Evolutionary conservation across 2,888 invertebrate genomes (phyloP).

Genomic region (Polymixis flavicincta): DNA sequence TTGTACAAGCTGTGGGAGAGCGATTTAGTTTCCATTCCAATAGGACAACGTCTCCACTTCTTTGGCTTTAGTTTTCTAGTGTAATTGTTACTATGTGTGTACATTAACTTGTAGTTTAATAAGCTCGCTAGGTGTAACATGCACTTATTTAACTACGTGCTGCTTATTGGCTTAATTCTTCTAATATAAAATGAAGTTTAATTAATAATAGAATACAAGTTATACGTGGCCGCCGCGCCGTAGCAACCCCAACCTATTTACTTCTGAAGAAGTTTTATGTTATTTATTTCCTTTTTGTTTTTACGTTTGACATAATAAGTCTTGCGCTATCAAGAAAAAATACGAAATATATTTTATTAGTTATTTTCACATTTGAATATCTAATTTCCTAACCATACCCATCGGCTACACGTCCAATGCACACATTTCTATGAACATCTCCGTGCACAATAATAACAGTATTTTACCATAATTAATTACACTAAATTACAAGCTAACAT

Average conservation of each 20-base stretch:
- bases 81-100: background rate
- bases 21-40: background rate
- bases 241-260: too few relatives aligned
- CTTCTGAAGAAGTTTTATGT: too few relatives aligned
- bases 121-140: slow-evolving; percentile 19
- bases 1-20: too few relatives aligned
- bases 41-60: background rate
- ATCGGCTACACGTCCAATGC: background rate
- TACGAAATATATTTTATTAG: too few relatives aligned
- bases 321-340: too few relatives aligned
- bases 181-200: background rate
- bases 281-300: too few relatives aligned
- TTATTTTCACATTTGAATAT: too few relatives aligned
- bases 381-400: too few relatives aligned
- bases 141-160: slow-evolving; percentile 33
- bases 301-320: too few relatives aligned
- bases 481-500: background rate
- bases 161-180: background rate
- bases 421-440: background rate
- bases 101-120: background rate
- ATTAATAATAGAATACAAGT: background rate
- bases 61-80: background rate
- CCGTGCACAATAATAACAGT: background rate
- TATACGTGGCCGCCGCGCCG: too few relatives aligned
- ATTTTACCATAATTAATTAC: background rate